Base-by-base conservation (phyloP, 2,113 vertebrate species). In the Hippotragus niger region DNA sequence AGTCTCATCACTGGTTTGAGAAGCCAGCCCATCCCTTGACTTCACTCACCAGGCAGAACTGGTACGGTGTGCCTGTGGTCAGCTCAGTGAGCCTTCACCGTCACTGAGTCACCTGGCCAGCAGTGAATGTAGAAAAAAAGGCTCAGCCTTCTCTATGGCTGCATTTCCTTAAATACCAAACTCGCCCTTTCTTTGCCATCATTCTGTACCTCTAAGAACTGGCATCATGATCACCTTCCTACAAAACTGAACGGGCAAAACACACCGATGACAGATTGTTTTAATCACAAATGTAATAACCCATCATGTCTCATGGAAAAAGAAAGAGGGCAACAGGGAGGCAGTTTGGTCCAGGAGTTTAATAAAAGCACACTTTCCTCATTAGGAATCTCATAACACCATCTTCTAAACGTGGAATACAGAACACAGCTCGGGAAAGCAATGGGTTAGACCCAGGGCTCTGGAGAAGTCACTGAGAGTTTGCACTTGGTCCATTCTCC, bases 251-350 rank as follows among this genome's bases (percentile, higher is more conserved):
- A 96, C 60, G 80, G 95, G 95, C 90, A 91, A 97, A 96, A 90
- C 91, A 90, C 47, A 94, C 53, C 21, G 3, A 94, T 95, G 98
- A 98, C 29, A 0, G 90, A 98, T 98, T 90, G 97, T 97, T 98
- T 97, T 98, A 98, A 98, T 98, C 98, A 98, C 45, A 93, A 93
- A 91, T 96, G 91, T 97, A 98, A 98, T 98, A 98, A 98, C 94
- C 93, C 95, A 95, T 96, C 95, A 95, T 80, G 95, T 93, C 93
- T 97, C 90, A 85, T 71, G 94, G 97, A 94, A 97, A 95, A 96
- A 88, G 86, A 94, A 97, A 95, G 91, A 98, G 95, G 97, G 90
- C 97, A 97, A 93, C 89, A 52, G 95, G 95, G 96, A 97, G 93
- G 95, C 90, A 92, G 92, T 97, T 96, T 88, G 93, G 97, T 97